Evolutionary conservation across 2,888 invertebrate species (phyloP), one percentile per base, ranked within the genome.

Genomic region (Arge pagana): DNA sequence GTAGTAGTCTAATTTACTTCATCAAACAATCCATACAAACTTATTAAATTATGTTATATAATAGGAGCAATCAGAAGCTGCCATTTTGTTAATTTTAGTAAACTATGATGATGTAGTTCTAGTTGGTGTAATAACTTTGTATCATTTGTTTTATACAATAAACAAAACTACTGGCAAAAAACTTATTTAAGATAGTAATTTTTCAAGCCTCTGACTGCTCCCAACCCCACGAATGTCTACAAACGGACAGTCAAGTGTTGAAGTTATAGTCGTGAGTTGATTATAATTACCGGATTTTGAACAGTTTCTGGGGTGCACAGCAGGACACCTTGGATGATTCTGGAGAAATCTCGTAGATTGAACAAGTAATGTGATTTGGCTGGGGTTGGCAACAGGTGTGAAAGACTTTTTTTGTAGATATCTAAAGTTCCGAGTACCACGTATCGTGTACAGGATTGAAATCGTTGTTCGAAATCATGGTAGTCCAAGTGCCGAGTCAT

Each of bases 321-420:
- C 11, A 96, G 76, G 0, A 96, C 89, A 4, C 96, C 96, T 86
- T 91, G 82, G 65, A 97, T 89, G 16, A 97, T 96, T 65, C 95
- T 83, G 1, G 94, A 89, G 76, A 96, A 96, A 74, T 97, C 96
- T 63, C 96, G 81, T 61, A 96, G 80, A 79, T 96, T 96, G 77
- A 97, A 97, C 5, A 96, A 83, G 74, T 97, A 96, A 78, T 96
- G 96, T 1, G 92, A 93, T 74, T 96, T 96, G 0, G 91, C 83
- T 0, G 96, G 96, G 0, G 95, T 96, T 0, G 96, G 96, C 41
- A 96, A 77, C 51, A 97, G 82, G 74, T 88, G 85, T 19, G 82
- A 70, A 51, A 88, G 83, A 23, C 93, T 90, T 64, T 86, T 82
- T 70, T 93, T 92, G 74, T 95, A 96, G 6, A 96, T 85, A 57